Evolutionary conservation across 2,888 invertebrate genomes (phyloP), one percentile per base, ranked within the genome.

Genomic region (Octonoba sinensis): DNA sequence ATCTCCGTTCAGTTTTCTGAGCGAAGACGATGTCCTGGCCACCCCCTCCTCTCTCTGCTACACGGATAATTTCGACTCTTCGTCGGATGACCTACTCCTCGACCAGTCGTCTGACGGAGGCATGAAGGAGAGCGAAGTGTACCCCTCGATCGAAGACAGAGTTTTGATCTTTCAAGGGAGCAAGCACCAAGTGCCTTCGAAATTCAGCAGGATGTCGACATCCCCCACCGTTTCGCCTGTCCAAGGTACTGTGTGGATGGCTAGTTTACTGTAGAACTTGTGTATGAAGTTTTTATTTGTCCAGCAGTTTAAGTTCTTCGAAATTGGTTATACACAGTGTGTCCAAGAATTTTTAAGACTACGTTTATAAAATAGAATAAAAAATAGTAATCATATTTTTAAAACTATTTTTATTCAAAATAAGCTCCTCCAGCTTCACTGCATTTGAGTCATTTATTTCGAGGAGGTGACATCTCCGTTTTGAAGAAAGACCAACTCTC

Each of bases 181-280:
- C 18, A 76, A 76, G 66, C 76, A 70, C n/a, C 76, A 71, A 67
- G 76, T 72, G 59, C 75, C 71, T 70, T 72, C 82, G 44, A 82
- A 82, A 22, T 82, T 76, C 62, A 82, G 72, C 36, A 71, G 74
- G 60, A 82, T 82, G 82, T 82, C 82, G 18, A 76, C 82, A 16
- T 82, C 82, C 16, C 82, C 82, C 57, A 82, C 75, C 11, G 72
- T 82, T 16, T 82, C 82, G 4, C 82, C 82, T 22, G 82, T 82
- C 8, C 76, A 71, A 62, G 82, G 82, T 82, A 24, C 57, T 57
- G 8, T 36, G n/a, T n/a, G n/a, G n/a, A n/a, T n/a, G n/a, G n/a
- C n/a, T n/a, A n/a, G n/a, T n/a, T n/a, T n/a, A n/a, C n/a, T n/a
- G n/a, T n/a, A n/a, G n/a, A n/a, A n/a, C n/a, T n/a, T n/a, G n/a